Base-by-base conservation (phyloP, 92 coral and sea anemone species). In the Siderastrea siderea region DNA sequence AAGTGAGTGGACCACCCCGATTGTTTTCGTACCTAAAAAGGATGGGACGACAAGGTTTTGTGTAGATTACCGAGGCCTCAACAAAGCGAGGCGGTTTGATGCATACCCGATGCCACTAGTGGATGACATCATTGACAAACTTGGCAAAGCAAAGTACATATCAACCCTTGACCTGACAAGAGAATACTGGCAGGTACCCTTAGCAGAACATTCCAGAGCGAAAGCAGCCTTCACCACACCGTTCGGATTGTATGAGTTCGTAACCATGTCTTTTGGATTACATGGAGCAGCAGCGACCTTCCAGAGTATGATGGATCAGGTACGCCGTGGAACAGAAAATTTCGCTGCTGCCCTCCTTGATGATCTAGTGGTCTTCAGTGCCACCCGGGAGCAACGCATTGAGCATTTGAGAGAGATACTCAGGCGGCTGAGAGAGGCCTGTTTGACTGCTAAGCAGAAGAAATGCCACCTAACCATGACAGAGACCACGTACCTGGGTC, bases 21-120 rank as follows among this genome's bases (percentile, higher is more conserved):
- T 84, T 1, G 79, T 90, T 1, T 15, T 85, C 6, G 87, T 85
- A 4, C 68, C 43, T 12, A 90, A 85, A 59, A 16, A 70, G 49
- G 93, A 90, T 85, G 93, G 93, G 0, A 48, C 91, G 1, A 53
- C 13, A 6, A 45, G 90, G 51, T 65, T 90, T 26, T 91, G 94
- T 62, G 65, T 91, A 1, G 90, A 91, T 75, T 91, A 69, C 64
- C 44, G 90, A 49, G 77, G 76, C 50, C 51, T 91, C 5, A 91
- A 91, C 71, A 48, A 8, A 7, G 84, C 76, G 9, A 58, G 85
- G 0, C 67, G 9, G 44, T 75, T 81, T 46, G 94, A 91, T 53
- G 88, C 91, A 15, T 81, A 82, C 47, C 94, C 88, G 2, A 76
- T 91, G 80, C 82, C 94, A 5, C 15, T 60, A 12, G 58, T 58